These are phyloP conservation scores for Prunella himalayana DNA, from an alignment of 2,113 vertebrate genomes.

Conservation along the genomic window DNA sequence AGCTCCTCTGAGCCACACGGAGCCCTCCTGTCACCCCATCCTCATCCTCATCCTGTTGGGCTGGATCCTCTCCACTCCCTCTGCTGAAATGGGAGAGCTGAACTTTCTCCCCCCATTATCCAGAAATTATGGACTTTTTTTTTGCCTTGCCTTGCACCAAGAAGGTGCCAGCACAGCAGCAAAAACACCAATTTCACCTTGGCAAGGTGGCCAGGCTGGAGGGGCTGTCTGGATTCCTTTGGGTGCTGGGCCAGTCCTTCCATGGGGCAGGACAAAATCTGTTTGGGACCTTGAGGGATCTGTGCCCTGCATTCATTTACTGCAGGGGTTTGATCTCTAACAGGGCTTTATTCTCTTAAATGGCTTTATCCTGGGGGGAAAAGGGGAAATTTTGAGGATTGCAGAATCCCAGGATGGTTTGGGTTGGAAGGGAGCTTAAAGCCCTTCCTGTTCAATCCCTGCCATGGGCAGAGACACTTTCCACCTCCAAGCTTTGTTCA, in stretches of 20 bases:
- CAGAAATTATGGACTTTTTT: background rate
- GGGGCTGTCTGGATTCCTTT: background rate
- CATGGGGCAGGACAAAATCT: rapidly evolving
- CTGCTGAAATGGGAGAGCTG: background rate
- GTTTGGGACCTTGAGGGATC: background rate
- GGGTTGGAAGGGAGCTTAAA: background rate
- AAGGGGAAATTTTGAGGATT: background rate
- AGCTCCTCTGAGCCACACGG: background rate
- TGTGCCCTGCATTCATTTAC: background rate
- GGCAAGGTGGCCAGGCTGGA: background rate
- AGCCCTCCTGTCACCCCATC: background rate
- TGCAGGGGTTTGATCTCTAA: background rate
- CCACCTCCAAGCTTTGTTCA: background rate
- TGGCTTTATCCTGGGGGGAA: background rate
- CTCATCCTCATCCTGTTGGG: background rate
- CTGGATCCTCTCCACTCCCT: background rate
- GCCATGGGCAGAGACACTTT: background rate
- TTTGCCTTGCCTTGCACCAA: background rate
- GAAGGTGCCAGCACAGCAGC: background rate
- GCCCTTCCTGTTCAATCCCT: background rate
- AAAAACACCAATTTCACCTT: background rate
- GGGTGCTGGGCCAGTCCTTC: background rate
- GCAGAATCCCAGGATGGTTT: background rate
- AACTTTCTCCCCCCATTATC: background rate
- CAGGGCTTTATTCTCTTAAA: background rate